A percentile compares a stretch with the other conserved stretches of the same genome.
phyloP scores from a whole-genome alignment of 2,888 invertebrate species.

The Synanthedon tipuliformis region DNA sequence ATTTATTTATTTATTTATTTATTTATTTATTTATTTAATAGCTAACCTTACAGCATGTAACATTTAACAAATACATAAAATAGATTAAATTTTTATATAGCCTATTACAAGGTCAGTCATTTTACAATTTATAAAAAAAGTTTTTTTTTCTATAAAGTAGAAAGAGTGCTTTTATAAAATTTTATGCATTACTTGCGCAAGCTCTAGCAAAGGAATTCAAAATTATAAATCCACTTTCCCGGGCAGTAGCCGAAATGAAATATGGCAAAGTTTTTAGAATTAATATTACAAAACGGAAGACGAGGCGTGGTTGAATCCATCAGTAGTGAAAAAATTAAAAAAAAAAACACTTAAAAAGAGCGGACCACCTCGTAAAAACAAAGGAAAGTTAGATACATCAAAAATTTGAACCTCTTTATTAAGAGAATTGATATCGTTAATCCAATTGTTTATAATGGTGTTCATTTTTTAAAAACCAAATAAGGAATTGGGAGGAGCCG shows the following conservation, averaged over 20 bases:
- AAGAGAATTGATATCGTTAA: conserved; percentile 17
- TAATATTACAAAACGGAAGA: conserved; percentile 27
- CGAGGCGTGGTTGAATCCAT: conserved; percentile 31
- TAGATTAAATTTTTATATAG: no score
- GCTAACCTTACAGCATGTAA: no score
- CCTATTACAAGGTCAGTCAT: no score
- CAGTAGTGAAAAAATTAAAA: conserved; percentile 15
- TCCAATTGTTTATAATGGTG: conserved; percentile 17
- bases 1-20: no score
- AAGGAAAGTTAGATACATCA: conserved; percentile 5
- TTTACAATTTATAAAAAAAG: no score
- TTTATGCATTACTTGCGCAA: no score
- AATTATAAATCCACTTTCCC: no score
- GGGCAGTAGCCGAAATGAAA: conserved; percentile 36
- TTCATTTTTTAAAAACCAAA: conserved; percentile 2
- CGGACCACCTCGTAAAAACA: conserved; percentile 16
- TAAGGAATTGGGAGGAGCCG: conserved; percentile 6
- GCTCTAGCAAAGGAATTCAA: no score
- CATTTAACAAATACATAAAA: no score
- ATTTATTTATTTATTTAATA: no score
- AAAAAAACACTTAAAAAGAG: conserved; percentile 14
- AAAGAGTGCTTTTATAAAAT: no score
- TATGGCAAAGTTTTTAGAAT: conserved; percentile 41
- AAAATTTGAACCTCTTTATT: conserved; percentile 39
- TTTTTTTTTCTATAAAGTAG: no score